Percentiles rank a stretch among this genome's conserved stretches.
Evolutionary conservation across 1,140 invertebrate species (phyloP).

Genomic region (Tetragnatha versicolor): DNA sequence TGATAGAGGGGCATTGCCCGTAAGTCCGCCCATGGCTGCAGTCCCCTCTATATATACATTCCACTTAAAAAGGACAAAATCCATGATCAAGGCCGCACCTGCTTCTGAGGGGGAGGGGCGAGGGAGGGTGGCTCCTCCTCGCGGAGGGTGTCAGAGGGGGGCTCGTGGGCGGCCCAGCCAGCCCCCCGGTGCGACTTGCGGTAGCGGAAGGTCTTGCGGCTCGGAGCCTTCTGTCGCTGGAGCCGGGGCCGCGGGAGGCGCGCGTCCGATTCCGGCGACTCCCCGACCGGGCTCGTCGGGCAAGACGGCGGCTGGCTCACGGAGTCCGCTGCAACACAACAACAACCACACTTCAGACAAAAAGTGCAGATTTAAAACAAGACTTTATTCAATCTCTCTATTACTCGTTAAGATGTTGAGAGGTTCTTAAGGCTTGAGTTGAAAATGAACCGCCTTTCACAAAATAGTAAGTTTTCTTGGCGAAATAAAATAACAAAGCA

Average conservation of each 20-base stretch:
- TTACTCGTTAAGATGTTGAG: too few relatives aligned
- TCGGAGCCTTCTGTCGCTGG: conserved; percentile 91
- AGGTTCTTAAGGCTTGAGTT: too few relatives aligned
- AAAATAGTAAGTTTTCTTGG: too few relatives aligned
- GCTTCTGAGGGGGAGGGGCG: too few relatives aligned
- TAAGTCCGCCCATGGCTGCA: too few relatives aligned
- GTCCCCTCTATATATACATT: too few relatives aligned
- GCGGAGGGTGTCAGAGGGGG: not conserved
- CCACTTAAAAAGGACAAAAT: too few relatives aligned
- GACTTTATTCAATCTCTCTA: not conserved
- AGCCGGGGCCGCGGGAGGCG: conserved; percentile 71
- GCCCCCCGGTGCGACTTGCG: conserved; percentile 60
- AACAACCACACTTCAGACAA: not conserved
- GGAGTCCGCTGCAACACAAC: conserved; percentile 1
- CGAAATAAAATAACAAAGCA: too few relatives aligned
- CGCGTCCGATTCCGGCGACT: conserved; percentile 48
- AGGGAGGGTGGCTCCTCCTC: conserved; percentile 31
- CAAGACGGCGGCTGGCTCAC: conserved; percentile 45
- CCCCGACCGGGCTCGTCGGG: conserved; percentile 52
- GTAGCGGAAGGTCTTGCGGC: conserved; percentile 83
- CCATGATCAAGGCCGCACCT: too few relatives aligned
- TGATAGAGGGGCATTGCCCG: too few relatives aligned
- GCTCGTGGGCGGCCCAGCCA: conserved; percentile 44
- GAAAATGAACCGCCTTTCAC: too few relatives aligned
- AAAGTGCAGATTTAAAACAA: not conserved